phyloP scores from a whole-genome alignment of 1,140 invertebrate genomes.

The Listronotus bonariensis region DNA sequence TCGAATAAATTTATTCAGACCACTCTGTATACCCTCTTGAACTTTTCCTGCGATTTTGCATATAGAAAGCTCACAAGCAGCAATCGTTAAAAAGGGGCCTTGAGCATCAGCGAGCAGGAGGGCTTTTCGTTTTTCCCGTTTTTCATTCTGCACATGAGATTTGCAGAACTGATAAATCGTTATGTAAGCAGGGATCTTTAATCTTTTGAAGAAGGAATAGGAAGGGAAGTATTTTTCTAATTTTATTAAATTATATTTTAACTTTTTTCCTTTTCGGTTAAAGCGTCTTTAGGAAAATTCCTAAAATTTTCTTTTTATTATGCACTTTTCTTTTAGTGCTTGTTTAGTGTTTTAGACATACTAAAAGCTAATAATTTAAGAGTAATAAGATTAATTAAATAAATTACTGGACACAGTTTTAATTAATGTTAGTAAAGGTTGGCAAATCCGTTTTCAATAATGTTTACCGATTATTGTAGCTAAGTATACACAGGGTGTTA shows the following conservation, averaged over 20 bases:
- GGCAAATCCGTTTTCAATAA: too few species aligned
- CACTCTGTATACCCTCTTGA: conserved; percentile 28
- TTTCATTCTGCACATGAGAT: conserved; percentile 39
- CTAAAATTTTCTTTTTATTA: too few species aligned
- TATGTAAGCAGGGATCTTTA: conserved; percentile 36
- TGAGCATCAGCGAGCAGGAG: conserved; percentile 10
- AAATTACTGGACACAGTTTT: too few species aligned
- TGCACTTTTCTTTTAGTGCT: too few species aligned
- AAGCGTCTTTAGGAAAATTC: too few species aligned
- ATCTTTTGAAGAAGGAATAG: conserved; percentile 25
- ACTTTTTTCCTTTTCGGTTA: too few species aligned
- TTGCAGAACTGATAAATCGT: conserved; percentile 38
- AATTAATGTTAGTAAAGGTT: too few species aligned
- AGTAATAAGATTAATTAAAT: too few species aligned
- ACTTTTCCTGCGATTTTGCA: conserved; percentile 36
- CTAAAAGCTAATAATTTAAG: too few species aligned
- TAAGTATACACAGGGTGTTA: too few species aligned
- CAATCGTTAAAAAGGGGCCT: conserved; percentile 34
- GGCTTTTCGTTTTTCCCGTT: conserved; percentile 34
- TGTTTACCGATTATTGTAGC: too few species aligned
- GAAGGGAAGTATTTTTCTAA: conserved; percentile 14
- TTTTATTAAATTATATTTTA: conserved; percentile 4
- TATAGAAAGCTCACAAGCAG: conserved; percentile 36
- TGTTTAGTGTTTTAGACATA: too few species aligned
- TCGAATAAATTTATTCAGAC: not conserved